These are phyloP conservation scores for Archegozetes longisetosus DNA, from an alignment of 1,140 invertebrate species.

Conservation along the genomic window DNA sequence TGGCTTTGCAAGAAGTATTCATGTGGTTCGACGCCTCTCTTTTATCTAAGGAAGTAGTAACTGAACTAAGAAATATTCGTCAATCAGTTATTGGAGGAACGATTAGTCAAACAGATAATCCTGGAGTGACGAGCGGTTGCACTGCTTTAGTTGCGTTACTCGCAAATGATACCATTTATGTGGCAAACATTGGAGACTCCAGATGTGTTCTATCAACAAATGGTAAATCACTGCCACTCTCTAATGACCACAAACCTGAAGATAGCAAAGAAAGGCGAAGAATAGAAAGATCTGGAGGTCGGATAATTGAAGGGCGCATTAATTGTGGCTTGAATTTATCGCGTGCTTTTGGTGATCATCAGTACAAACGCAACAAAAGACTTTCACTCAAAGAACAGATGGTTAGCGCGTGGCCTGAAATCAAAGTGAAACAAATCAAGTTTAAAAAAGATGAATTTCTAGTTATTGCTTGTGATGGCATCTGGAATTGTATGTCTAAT, in stretches of 20 bases:
- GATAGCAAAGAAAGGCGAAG: conserved; percentile 63
- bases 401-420: conserved; percentile 88
- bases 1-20: conserved; percentile 74
- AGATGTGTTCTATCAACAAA: conserved; percentile 70
- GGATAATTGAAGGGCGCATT: conserved; percentile 84
- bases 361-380: conserved; percentile 65
- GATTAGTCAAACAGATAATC: background rate
- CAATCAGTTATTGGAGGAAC: background rate
- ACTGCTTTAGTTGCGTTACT: conserved; percentile 85
- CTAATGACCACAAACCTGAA: conserved; percentile 91
- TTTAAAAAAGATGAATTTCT: conserved; percentile 65
- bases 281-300: conserved; percentile 78
- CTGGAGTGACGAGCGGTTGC: conserved; percentile 58
- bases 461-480: conserved; percentile 90
- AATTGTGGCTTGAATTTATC: conserved; percentile 92
- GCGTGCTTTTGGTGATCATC: conserved; percentile 86
- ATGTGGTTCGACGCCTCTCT: conserved; percentile 73
- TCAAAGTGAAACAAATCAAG: conserved; percentile 51
- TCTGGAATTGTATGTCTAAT: conserved; percentile 94
- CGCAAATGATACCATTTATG: conserved; percentile 32
- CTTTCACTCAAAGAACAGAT: conserved; percentile 61
- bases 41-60: conserved; percentile 47
- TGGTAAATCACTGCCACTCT: conserved; percentile 79
- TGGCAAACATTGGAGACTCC: conserved; percentile 71
- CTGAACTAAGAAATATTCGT: conserved; percentile 42